phyloP scores from a whole-genome alignment of 2,113 vertebrate genomes.

The Puffinus mauretanicus region DNA sequence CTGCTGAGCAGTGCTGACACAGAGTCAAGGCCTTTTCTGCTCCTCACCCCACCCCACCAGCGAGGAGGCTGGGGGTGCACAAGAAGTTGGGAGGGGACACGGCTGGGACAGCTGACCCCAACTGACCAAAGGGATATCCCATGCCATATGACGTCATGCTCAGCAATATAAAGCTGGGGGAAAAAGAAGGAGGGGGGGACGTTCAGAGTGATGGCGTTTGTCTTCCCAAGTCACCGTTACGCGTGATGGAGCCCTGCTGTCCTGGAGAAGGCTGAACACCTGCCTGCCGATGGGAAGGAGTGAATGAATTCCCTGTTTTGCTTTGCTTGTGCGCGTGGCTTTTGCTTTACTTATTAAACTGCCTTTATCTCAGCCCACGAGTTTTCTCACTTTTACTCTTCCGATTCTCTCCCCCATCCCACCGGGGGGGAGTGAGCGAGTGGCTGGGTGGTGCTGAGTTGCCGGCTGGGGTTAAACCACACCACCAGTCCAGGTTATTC shows the following conservation, averaged over 20 bases:
- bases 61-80: accelerated
- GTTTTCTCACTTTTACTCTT: background rate
- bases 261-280: background rate
- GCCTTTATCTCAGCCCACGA: background rate
- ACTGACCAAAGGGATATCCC: background rate
- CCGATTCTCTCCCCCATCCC: no score
- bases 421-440: background rate
- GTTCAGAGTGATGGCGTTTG: background rate
- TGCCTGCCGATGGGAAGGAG: accelerated
- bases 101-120: background rate
- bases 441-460: no score
- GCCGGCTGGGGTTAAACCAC: accelerated
- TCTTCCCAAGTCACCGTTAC: accelerated
- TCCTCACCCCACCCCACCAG: background rate
- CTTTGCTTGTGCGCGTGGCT: accelerated
- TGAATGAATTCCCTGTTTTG: background rate
- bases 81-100: background rate
- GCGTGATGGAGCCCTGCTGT: accelerated
- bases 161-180: background rate
- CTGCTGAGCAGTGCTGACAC: background rate
- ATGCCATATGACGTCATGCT: background rate
- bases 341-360: background rate
- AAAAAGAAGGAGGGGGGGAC: background rate
- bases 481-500: background rate
- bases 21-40: background rate